phyloP scores from a whole-genome alignment of 1,140 invertebrate species.

The Aphis craccivora region DNA sequence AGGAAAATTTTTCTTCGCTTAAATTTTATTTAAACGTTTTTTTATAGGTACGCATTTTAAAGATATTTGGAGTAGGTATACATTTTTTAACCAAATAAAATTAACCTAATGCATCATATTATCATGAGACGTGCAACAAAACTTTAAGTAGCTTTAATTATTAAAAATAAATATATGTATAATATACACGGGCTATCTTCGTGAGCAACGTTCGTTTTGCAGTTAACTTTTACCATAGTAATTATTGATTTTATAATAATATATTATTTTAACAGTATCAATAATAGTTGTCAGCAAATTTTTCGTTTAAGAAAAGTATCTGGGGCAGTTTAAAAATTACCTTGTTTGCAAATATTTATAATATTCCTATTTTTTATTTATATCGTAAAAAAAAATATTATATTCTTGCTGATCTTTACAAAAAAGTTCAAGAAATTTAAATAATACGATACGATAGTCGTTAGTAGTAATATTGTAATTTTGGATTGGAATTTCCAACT shows the following conservation, averaged over 20 bases:
- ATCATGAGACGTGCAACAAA: not conserved
- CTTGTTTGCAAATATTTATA: not conserved
- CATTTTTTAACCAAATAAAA: not conserved
- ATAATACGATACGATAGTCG: not conserved
- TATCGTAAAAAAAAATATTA: not conserved
- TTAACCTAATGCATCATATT: not conserved
- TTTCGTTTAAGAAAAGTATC: not conserved
- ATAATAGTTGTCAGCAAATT: not conserved
- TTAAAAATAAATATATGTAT: not conserved
- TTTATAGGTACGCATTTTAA: not conserved
- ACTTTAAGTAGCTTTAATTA: no score
- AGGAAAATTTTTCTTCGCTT: not conserved
- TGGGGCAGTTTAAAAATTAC: not conserved
- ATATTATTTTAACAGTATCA: no score
- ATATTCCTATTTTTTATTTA: not conserved
- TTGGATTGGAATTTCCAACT: not conserved
- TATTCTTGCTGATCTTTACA: not conserved
- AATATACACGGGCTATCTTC: not conserved
- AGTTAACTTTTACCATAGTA: not conserved
- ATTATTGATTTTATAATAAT: no score
- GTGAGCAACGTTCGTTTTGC: not conserved
- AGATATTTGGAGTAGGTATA: not conserved
- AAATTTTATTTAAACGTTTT: not conserved
- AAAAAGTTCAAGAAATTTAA: not conserved
- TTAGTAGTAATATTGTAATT: not conserved